Base-by-base conservation (phyloP, 2,113 vertebrate species). In the Cynocephalus volans region DNA sequence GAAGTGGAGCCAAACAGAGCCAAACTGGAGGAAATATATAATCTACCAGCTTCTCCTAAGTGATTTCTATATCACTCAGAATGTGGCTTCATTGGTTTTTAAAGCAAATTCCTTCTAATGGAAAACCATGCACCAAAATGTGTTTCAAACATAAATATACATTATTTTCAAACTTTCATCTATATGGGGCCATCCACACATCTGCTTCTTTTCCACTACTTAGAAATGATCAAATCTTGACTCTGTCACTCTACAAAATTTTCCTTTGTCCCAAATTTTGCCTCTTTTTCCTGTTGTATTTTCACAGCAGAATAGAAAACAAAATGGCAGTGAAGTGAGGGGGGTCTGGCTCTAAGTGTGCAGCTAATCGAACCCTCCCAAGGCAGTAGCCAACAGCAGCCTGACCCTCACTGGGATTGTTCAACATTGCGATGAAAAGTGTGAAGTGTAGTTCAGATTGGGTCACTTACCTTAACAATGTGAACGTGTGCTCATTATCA, bases 391-490 rank as follows among this genome's bases (percentile, higher is more conserved):
- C 96, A 96, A 96, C 94, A 97, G 95, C 82, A n/a, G 82, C 86
- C 97, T 97, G 91, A 88, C 88, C 92, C 95, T 98, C 95, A 86
- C 96, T 97, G 91, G 62, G 97, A 98, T 95, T 95, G 89, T 98
- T 98, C 98, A 98, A 97, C 97, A 98, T 93, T 98, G 93, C 95
- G 4, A 96, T 82, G 98, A 98, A 98, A 98, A 99, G 97, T 96
- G 97, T 97, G 98, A 98, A 98, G 87, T 98, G 97, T 98, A 98
- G 98, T 98, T 99, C 97, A 98, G 98, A 99, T 83, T 99, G 98
- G 98, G 95, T 99, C 99, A 99, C 99, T 99, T 99, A 98, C 98
- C 98, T 98, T 99, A 98, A 99, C 98, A 99, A 98, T 97, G 96
- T 97, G 98, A 99, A 98, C 83, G 95, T 99, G 98, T 96, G 95